A percentile compares a stretch with the other conserved stretches of the same genome.
Conservation (phyloP, 2,888 invertebrate genomes). For the Marasmarcha lunaedactyla region DNA sequence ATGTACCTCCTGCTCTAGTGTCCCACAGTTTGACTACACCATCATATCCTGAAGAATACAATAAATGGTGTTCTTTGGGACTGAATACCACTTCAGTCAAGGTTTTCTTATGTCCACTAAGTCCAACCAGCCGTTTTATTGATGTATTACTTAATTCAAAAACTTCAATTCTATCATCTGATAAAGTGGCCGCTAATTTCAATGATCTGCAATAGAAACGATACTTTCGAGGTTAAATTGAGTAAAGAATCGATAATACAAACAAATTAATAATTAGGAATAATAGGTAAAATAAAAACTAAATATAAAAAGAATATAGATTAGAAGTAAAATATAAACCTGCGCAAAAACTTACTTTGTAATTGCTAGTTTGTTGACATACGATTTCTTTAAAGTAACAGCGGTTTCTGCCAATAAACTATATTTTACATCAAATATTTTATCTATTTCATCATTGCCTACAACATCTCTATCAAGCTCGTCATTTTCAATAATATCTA, state of each 20-base stretch:
- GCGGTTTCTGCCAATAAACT: constrained; percentile 56
- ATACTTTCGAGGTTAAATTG: not conserved
- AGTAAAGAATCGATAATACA: too few species aligned
- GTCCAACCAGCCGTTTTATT: constrained; percentile 36
- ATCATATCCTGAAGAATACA: constrained; percentile 71
- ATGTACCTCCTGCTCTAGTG: constrained; percentile 57
- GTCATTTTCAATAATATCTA: constrained; percentile 47
- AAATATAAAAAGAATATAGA: too few species aligned
- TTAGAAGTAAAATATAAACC: too few species aligned
- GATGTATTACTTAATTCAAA: constrained; percentile 39
- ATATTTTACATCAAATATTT: constrained; percentile 40
- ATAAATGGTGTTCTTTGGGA: constrained; percentile 62
- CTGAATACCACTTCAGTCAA: constrained; percentile 72
- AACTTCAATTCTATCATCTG: constrained; percentile 47
- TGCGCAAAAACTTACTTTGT: constrained; percentile 70
- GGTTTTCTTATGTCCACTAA: constrained; percentile 51
- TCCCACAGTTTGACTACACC: constrained; percentile 75
- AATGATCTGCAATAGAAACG: constrained; percentile 29
- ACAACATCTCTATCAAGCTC: constrained; percentile 48
- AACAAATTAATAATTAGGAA: too few species aligned
- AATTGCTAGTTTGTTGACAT: constrained; percentile 71
- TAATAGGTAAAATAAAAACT: too few species aligned
- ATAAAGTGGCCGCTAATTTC: constrained; percentile 39
- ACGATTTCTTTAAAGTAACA: constrained; percentile 65
- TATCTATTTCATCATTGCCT: constrained; percentile 28